Conservation (phyloP, 2,113 vertebrate species). For the Myotis lucifugus region DNA sequence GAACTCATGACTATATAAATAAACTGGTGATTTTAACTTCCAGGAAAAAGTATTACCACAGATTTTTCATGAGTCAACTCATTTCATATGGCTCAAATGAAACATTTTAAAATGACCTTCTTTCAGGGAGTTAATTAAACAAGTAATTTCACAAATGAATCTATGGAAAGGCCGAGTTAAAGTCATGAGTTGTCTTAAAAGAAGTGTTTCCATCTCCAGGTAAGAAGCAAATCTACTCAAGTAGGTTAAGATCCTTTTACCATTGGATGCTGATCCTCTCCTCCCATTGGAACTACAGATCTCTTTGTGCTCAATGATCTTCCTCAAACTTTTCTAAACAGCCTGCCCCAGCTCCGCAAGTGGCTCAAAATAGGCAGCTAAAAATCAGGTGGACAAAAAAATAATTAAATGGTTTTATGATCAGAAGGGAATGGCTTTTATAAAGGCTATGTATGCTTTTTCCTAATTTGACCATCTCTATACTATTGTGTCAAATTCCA, state of each 20-base stretch:
- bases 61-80: slow-evolving; percentile 51
- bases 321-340: neutral
- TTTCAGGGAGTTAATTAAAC: slow-evolving; percentile 43
- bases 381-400: neutral
- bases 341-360: neutral
- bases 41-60: slow-evolving; percentile 43
- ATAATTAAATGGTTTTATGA: neutral
- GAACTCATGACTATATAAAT: slow-evolving; percentile 46
- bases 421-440: neutral
- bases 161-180: neutral
- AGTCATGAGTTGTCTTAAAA: neutral
- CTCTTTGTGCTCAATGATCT: neutral
- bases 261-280: neutral
- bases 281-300: neutral
- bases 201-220: slow-evolving; percentile 17
- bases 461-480: neutral
- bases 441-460: neutral
- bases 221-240: neutral
- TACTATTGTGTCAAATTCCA: neutral
- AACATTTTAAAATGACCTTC: slow-evolving; percentile 32
- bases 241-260: neutral
- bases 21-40: slow-evolving; percentile 28
- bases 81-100: slow-evolving; percentile 42
- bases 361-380: neutral
- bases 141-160: slow-evolving; percentile 37